These are phyloP conservation scores for Gonioctena quinquepunctata DNA, from an alignment of 1,140 invertebrate species.

Conservation along the genomic window DNA sequence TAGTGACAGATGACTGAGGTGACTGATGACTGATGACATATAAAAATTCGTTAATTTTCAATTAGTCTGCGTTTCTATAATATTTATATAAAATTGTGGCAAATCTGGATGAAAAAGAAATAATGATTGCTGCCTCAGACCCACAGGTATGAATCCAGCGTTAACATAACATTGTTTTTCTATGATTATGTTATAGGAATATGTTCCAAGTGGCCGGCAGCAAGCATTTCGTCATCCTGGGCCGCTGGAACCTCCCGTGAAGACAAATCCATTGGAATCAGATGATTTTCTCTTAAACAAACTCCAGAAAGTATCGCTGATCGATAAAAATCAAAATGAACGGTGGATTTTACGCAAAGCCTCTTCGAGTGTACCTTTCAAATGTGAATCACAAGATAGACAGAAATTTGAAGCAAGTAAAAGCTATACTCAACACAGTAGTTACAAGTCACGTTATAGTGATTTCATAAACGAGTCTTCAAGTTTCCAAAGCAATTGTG, in stretches of 20 bases:
- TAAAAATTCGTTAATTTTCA: too few relatives aligned
- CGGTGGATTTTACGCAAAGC: conserved; percentile 71
- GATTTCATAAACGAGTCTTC: conserved; percentile 36
- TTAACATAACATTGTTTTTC: conserved; percentile 31
- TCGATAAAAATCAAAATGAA: conserved; percentile 64
- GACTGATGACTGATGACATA: too few relatives aligned
- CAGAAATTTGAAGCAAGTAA: conserved; percentile 23
- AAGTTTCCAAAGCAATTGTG: conserved; percentile 33
- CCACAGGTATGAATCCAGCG: conserved; percentile 66
- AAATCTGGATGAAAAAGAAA: conserved; percentile 79
- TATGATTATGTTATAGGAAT: conserved; percentile 67
- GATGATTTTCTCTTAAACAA: conserved; percentile 68
- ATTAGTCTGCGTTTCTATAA: neutral
- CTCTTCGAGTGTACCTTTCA: conserved; percentile 15
- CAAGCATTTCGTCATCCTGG: conserved; percentile 80
- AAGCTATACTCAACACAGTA: conserved; percentile 15
- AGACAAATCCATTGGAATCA: conserved; percentile 51
- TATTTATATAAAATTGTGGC: conserved; percentile 36
- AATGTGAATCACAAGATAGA: conserved; percentile 24
- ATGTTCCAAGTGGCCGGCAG: conserved; percentile 84
- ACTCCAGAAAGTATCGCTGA: conserved; percentile 74
- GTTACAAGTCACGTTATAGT: conserved; percentile 13
- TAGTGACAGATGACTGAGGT: too few relatives aligned
- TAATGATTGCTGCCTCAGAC: conserved; percentile 80
- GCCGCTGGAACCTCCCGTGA: conserved; percentile 55